These are phyloP conservation scores for Phrynocephalus guinanensis DNA, from an alignment of 2,797 vertebrate genomes.

Conservation along the genomic window DNA sequence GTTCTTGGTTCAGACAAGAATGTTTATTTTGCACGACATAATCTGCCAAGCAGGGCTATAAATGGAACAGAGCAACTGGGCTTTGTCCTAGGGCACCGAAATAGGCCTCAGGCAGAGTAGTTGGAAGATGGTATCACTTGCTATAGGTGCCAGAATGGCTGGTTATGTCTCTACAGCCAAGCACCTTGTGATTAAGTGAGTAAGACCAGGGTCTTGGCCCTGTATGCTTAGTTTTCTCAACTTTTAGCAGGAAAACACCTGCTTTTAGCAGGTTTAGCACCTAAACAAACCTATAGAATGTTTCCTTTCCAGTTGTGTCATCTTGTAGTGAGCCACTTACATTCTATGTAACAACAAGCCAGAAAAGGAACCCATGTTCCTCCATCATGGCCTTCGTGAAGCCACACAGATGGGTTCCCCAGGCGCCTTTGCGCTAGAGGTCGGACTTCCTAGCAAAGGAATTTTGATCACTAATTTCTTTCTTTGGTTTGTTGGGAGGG, in stretches of 20 bases:
- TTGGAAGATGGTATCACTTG: no score
- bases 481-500: background rate
- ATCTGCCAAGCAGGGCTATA: no score
- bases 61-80: no score
- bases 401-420: no score
- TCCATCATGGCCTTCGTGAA: no score
- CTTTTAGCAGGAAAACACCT: background rate
- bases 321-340: background rate
- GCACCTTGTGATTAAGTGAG: background rate
- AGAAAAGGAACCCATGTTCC: background rate
- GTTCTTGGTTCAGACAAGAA: background rate
- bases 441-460: no score
- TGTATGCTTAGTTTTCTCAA: background rate
- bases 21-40: background rate
- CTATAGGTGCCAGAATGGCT: no score
- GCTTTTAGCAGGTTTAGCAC: background rate
- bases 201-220: background rate
- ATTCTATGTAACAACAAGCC: background rate
- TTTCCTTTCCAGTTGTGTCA: background rate
- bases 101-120: no score
- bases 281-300: no score
- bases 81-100: no score
- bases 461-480: background rate
- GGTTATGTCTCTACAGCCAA: background rate
- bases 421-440: no score